Conservation (phyloP, 2,888 invertebrate species). For the Coremacera marginata region DNA sequence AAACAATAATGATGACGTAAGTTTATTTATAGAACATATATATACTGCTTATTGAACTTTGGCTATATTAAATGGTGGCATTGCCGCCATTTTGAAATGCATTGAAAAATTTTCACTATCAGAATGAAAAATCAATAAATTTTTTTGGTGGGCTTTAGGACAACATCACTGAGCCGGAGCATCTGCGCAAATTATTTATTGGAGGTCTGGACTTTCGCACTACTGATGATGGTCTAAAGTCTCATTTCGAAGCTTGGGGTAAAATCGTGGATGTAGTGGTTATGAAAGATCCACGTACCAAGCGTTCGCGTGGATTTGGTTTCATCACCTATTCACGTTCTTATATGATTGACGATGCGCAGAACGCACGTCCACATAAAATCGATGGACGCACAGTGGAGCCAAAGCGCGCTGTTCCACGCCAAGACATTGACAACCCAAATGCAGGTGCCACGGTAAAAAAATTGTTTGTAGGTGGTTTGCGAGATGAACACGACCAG, state of each 20-base stretch:
- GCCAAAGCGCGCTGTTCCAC: conserved; percentile 95
- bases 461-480: conserved; percentile 93
- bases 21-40: conserved; percentile 26
- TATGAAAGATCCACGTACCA: conserved; percentile 96
- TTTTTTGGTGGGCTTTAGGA: conserved; percentile 46
- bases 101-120: conserved; percentile 41
- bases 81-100: background rate
- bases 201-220: conserved; percentile 96
- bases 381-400: conserved; percentile 95
- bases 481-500: conserved; percentile 93
- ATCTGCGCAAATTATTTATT: conserved; percentile 92
- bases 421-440: conserved; percentile 90
- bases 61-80: background rate
- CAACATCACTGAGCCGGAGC: conserved; percentile 73
- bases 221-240: conserved; percentile 89
- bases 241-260: conserved; percentile 97
- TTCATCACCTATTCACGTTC: conserved; percentile 96
- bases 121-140: conserved; percentile 34
- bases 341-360: conserved; percentile 97
- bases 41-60: background rate
- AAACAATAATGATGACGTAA: conserved; percentile 47
- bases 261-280: conserved; percentile 96
- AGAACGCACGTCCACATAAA: conserved; percentile 88
- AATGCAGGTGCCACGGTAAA: conserved; percentile 95
- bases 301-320: conserved; percentile 96